Percentiles rank a stretch among this genome's conserved stretches.
These are phyloP conservation scores for Lamprotornis superbus DNA, from an alignment of 2,113 vertebrate species.

Conservation along the genomic window DNA sequence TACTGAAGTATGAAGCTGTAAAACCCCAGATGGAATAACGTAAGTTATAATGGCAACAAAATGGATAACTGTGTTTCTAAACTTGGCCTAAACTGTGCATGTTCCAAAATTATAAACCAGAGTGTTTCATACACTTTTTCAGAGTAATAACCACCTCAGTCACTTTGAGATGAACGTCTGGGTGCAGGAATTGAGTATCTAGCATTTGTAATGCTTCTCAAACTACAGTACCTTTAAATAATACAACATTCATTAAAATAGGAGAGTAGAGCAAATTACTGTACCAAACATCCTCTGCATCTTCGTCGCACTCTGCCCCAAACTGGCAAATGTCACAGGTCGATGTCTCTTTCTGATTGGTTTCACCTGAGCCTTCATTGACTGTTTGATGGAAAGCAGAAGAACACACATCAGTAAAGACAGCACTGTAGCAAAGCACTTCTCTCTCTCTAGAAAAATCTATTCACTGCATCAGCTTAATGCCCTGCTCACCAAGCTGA, in stretches of 20 bases:
- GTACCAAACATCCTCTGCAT: constrained; percentile 98
- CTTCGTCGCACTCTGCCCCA: constrained; percentile 97
- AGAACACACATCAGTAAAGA: background rate
- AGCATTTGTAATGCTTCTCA: background rate
- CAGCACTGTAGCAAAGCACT: background rate
- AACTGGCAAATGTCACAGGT: constrained; percentile 99
- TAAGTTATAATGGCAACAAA: constrained; percentile 53
- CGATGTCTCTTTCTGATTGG: constrained; percentile 94
- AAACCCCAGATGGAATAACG: constrained; percentile 44
- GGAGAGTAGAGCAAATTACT: constrained; percentile 57
- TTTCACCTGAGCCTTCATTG: constrained; percentile 95
- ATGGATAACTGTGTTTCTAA: constrained; percentile 11
- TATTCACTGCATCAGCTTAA: background rate
- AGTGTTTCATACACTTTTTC: background rate
- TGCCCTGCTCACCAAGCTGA: accelerated
- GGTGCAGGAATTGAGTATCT: background rate
- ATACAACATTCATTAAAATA: constrained; percentile 38
- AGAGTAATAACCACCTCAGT: background rate
- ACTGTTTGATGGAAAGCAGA: constrained; percentile 75
- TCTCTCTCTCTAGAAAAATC: background rate
- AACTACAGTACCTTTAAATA: constrained; percentile 3
- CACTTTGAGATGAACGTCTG: background rate
- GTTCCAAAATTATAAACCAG: constrained; percentile 27
- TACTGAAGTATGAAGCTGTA: background rate
- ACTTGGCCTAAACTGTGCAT: background rate